Conservation (phyloP, 1,140 invertebrate genomes). For the Caenorhabditis elegans region WBcel235 BX284604.4:15521501-15522000, state of each 20-base stretch:
- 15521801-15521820: constrained; percentile 39
- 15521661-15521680: constrained; percentile 88
- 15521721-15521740: constrained; percentile 52
- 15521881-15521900: constrained; percentile 79
- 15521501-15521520: constrained; percentile 71
- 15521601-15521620: neutral
- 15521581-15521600: constrained; percentile 69
- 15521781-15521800: constrained; percentile 50
- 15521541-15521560: constrained; percentile 78
- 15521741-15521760: constrained; percentile 45
- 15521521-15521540: constrained; percentile 89
- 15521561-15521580: constrained; percentile 80
- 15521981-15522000: constrained; percentile 12
- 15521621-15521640: neutral
- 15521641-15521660: constrained; percentile 72
- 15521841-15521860: constrained; percentile 50
- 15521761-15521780: constrained; percentile 53
- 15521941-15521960: constrained; percentile 76
- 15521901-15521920: constrained; percentile 83
- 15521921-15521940: constrained; percentile 82
- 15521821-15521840: constrained; percentile 59
- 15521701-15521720: constrained; percentile 60
- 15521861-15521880: constrained; percentile 50
- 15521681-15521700: constrained; percentile 74
- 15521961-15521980: constrained; percentile 69